A percentile compares a stretch with the other conserved stretches of the same genome.
Conservation (phyloP, 2,888 invertebrate genomes). For the Polymixis flavicincta region DNA sequence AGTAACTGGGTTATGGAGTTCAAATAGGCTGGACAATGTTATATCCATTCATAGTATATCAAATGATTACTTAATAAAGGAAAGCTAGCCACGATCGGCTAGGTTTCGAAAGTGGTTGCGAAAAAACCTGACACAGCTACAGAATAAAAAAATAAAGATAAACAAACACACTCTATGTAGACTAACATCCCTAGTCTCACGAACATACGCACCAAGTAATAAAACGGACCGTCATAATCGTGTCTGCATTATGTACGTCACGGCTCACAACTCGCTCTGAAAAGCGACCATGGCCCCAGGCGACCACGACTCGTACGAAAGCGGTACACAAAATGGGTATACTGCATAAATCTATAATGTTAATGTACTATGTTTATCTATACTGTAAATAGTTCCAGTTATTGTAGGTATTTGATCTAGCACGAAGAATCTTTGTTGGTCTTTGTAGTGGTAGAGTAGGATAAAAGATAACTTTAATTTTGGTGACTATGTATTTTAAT, state of each 20-base stretch:
- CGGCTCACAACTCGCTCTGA: slow-evolving; percentile 69
- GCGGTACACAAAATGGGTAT: slow-evolving; percentile 72
- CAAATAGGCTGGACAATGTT: too few species aligned
- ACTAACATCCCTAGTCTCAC: slow-evolving; percentile 24
- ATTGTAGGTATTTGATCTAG: slow-evolving; percentile 36
- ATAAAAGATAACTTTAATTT: too few species aligned
- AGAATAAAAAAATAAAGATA: not conserved
- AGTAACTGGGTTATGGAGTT: too few species aligned
- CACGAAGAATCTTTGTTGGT: slow-evolving; percentile 21
- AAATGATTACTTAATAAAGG: not conserved
- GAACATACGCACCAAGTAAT: slow-evolving; percentile 54
- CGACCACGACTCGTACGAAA: slow-evolving; percentile 78
- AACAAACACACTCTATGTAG: slow-evolving; percentile 3
- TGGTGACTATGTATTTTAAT: too few species aligned
- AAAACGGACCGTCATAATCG: slow-evolving; percentile 64
- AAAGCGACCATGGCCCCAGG: slow-evolving; percentile 79
- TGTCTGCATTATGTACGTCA: slow-evolving; percentile 75
- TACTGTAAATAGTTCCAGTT: slow-evolving; percentile 36
- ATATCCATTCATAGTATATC: not conserved
- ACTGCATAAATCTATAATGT: slow-evolving; percentile 57
- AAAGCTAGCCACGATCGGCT: not conserved
- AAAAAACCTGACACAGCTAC: not conserved
- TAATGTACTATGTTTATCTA: slow-evolving; percentile 45
- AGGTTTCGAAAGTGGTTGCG: not conserved
- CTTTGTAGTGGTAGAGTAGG: not conserved